phyloP scores from a whole-genome alignment of 2,888 invertebrate species.

The Trachelus tabidus region DNA sequence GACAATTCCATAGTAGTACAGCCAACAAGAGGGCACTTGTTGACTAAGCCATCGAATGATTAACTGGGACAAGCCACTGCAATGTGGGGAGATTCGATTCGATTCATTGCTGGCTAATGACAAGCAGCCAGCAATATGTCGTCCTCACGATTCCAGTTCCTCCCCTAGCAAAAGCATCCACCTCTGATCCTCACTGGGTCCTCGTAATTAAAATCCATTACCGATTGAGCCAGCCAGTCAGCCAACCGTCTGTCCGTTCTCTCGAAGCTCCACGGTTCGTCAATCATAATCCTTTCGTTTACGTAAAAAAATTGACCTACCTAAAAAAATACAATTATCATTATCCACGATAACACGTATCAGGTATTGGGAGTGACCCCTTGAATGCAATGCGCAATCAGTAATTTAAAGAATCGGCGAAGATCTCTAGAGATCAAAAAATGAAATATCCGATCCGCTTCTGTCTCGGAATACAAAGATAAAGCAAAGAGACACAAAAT shows the following conservation, averaged over 20 bases:
- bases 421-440: background rate
- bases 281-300: background rate
- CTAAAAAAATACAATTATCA: background rate
- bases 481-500: background rate
- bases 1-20: background rate
- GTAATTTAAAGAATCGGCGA: background rate
- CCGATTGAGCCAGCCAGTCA: slow-evolving; percentile 14
- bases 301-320: background rate
- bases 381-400: too few relatives aligned
- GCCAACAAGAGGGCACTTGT: background rate
- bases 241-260: background rate
- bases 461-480: background rate
- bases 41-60: slow-evolving; percentile 5
- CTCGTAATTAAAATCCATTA: slow-evolving; percentile 25
- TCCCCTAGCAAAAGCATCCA: background rate
- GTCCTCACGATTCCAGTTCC: slow-evolving; percentile 10
- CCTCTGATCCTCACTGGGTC: slow-evolving; percentile 11
- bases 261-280: background rate
- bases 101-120: slow-evolving; percentile 23
- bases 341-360: background rate
- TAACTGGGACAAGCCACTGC: slow-evolving; percentile 6
- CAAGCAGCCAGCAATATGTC: slow-evolving; percentile 25
- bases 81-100: slow-evolving; percentile 10
- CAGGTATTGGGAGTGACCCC: too few relatives aligned
- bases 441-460: background rate